Base-by-base conservation (phyloP, 2,888 invertebrate species). In the Cephus rjabovi region DNA sequence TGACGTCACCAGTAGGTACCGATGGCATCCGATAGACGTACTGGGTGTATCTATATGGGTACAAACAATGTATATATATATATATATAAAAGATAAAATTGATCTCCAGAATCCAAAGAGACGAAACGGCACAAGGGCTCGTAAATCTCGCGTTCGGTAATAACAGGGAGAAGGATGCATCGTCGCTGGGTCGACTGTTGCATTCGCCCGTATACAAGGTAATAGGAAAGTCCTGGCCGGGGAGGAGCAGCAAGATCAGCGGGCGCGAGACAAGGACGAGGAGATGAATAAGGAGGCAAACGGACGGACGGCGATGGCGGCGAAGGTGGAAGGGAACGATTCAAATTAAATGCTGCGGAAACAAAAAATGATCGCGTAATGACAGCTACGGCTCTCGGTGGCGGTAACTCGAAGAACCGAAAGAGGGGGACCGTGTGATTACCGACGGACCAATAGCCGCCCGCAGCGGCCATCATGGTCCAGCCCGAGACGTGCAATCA, bases 401-500 rank as follows among this genome's bases (percentile, higher is more conserved):
- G 83, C 82, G 82, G 84, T 86, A 84, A 85, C 82, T 83, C 78
- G 78, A 84, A 81, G 82, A 80, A 83, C 82, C 81, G 82, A 79
- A 80, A 82, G 82, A 81, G 83, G 87, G 88, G 87, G 84, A 90
- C 88, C 88, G 86, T 90, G 88, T 90, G 90, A 91, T 91, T 91
- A 91, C 86, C 86, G 86, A 84, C 86, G 88, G 87, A 90, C 91
- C 91, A 91, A 91, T 91, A 88, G 90, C 89, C 84, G 89, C 87
- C 87, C 87, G 85, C 87, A 90, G 91, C 91, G 90, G 91, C 91
- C 91, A 91, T 91, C 89, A 91, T 90, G 91, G 89, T 90, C 90
- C 91, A 87, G 86, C 85, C 84, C 85, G 89, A 90, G 91, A 90
- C 90, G 90, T 91, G 91, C 90, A 91, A 91, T 91, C 91, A 91